Percentiles rank a stretch among this genome's conserved stretches.
phyloP scores from a whole-genome alignment of 2,113 vertebrate species.

The Ciconia maguari region DNA sequence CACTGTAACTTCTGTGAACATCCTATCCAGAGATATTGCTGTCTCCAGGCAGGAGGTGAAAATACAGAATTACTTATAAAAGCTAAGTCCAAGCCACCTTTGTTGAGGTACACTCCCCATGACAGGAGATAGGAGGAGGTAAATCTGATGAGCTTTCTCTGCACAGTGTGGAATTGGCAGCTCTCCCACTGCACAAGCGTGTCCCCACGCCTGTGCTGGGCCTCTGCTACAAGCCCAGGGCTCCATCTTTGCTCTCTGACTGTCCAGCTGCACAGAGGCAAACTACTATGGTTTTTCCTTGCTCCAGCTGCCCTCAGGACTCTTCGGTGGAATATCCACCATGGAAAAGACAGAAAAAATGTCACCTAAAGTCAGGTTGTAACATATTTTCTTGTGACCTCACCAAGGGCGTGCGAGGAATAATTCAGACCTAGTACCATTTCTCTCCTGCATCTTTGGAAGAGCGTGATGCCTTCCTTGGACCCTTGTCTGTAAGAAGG shows the following conservation, averaged over 20 bases:
- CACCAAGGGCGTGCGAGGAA: not conserved
- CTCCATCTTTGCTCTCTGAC: not conserved
- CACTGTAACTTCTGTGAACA: not conserved
- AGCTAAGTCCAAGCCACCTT: not conserved
- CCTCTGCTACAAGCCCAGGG: not conserved
- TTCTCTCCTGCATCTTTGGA: not conserved
- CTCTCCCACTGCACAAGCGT: fast-evolving
- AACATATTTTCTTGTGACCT: not conserved
- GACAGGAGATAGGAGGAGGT: not conserved
- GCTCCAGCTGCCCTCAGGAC: not conserved
- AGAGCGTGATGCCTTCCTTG: not conserved
- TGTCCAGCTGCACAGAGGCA: not conserved
- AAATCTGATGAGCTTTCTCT: not conserved
- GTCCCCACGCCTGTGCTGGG: not conserved
- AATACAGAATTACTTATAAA: not conserved
- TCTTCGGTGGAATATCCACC: not conserved
- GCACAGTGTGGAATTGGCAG: fast-evolving
- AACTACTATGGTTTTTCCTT: not conserved
- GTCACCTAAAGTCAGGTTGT: not conserved
- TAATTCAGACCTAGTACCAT: not conserved
- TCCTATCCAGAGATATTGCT: no score
- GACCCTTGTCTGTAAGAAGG: not conserved
- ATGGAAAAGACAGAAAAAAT: not conserved
- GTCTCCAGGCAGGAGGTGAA: not conserved
- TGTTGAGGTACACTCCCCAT: fast-evolving